Evolutionary conservation across 2,113 vertebrate species (phyloP).

Genomic region (Anhinga anhinga): DNA sequence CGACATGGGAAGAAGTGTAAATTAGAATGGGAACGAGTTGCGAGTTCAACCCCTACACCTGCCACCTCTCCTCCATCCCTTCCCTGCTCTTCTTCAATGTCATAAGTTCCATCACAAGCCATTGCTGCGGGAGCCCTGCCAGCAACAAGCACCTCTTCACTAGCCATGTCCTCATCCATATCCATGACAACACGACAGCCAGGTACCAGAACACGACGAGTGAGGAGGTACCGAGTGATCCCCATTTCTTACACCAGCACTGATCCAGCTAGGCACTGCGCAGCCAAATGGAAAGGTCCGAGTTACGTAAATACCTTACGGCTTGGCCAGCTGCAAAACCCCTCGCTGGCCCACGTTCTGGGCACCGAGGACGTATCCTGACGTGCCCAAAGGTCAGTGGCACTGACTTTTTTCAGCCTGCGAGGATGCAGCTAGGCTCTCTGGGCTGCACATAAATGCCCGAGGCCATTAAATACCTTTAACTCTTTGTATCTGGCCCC

Average conservation of each 20-base stretch:
- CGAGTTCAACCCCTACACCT: not conserved
- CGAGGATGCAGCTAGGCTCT: accelerated
- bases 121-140: not conserved
- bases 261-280: not conserved
- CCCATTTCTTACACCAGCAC: not conserved
- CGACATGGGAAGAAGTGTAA: accelerated
- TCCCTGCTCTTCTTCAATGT: not conserved
- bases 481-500: not conserved
- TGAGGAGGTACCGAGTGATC: not conserved
- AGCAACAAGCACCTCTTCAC: not conserved
- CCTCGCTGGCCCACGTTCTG: not conserved
- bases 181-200: not conserved
- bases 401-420: not conserved
- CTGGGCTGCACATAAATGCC: not conserved
- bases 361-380: not conserved
- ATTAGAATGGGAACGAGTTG: not conserved
- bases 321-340: not conserved
- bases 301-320: not conserved
- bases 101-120: not conserved
- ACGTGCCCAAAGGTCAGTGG: not conserved
- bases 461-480: not conserved
- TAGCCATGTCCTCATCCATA: not conserved
- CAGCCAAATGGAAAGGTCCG: not conserved
- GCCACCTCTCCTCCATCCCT: not conserved
- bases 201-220: not conserved